Base-by-base conservation (phyloP, 2,113 vertebrate species). In the Empidonax traillii region DNA sequence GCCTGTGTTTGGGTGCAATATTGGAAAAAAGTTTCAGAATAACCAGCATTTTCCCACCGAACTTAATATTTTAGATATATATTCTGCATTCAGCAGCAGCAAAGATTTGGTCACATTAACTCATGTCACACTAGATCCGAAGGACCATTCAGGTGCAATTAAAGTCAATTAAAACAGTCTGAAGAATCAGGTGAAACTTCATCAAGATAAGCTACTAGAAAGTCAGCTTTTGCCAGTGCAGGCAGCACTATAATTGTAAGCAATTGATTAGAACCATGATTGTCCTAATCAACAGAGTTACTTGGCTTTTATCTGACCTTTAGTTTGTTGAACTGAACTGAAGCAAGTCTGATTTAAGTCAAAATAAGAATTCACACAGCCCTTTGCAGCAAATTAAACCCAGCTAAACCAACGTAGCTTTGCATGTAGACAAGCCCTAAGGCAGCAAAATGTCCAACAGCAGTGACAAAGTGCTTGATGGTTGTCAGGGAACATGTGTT, bases 401-500 rank as follows among this genome's bases (percentile, higher is more conserved):
- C 61, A 89, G 85, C 80, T 89, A 92, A 94, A 78, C 61, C 72
- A 84, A 86, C 3, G 23, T 59, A 93, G 56, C 68, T 95, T 93
- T 96, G 85, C 75, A 59, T 87, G 90, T 65, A 78, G 87, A 89
- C 68, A 68, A 94, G 65, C 92, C 93, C 82, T 81, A 74, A 94
- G 93, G 95, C 95, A 94, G 76, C 6, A 3, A 90, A 92, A 84
- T 78, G 82, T 90, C 93, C 79, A 92, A 80, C 68, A 72, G 75
- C 87, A 93, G 85, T 93, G 93, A 93, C 93, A 96, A 72, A 95
- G 63, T 95, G 87, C 76, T 96, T 67, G 94, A 87, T 94, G 75
- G 72, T 84, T 93, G 85, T 97, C 82, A 67, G 82, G 61, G 91
- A 94, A 88, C 91, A 96, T 91, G 68, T 96, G 94, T 96, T 96